A percentile compares a stretch with the other conserved stretches of the same genome.
Evolutionary conservation across 2,113 vertebrate species (phyloP).

Genomic region (Notarius lentiginosus): DNA sequence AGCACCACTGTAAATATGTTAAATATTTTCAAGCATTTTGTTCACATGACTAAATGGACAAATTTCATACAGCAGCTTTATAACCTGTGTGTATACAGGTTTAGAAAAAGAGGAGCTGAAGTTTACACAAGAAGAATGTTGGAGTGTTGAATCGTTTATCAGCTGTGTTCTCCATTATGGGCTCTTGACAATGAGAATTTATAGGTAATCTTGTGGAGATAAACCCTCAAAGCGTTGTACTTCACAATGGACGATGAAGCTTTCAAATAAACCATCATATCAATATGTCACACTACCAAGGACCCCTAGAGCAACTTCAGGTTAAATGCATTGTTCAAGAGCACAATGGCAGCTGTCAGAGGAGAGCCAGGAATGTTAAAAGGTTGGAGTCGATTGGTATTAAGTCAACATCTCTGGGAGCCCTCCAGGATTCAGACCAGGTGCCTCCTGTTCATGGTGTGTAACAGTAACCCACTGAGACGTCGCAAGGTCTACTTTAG

Average conservation of each 20-base stretch:
- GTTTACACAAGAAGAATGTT: slow-evolving; percentile 10
- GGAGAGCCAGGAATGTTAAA: slow-evolving; percentile 7
- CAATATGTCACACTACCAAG: background rate
- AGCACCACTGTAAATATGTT: background rate
- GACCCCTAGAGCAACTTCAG: background rate
- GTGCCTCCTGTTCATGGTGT: slow-evolving; percentile 24
- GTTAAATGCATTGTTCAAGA: slow-evolving; percentile 29
- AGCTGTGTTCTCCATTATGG: slow-evolving; percentile 1
- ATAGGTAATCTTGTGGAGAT: background rate
- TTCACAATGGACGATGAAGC: slow-evolving; percentile 19
- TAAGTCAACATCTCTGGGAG: slow-evolving; percentile 13
- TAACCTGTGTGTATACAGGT: background rate
- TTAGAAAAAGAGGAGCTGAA: background rate
- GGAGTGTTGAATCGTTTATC: background rate
- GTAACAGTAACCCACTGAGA: background rate
- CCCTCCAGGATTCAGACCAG: slow-evolving; percentile 2
- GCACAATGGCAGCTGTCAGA: slow-evolving; percentile 18
- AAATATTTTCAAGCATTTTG: background rate
- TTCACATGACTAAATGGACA: background rate
- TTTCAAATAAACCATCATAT: slow-evolving; percentile 24
- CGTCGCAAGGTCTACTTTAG: background rate
- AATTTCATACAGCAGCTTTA: background rate
- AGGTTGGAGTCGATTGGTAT: background rate
- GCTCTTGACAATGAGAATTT: slow-evolving; percentile 9
- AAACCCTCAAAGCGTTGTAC: background rate